Conservation (phyloP, 2,888 invertebrate species). For the Diarsia mendica region DNA sequence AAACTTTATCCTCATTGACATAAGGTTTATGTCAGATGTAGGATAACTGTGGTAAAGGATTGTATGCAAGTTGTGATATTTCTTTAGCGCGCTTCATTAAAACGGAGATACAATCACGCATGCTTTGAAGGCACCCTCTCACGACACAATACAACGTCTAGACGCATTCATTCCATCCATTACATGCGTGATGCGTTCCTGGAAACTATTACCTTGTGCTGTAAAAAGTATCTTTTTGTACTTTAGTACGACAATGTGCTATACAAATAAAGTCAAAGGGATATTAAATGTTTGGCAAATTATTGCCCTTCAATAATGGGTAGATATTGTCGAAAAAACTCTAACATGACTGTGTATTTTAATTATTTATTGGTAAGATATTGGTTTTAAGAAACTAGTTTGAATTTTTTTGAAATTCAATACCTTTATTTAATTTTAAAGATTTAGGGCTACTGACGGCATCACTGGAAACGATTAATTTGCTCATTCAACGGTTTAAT, state of each 20-base stretch:
- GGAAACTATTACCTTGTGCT: conserved; percentile 51
- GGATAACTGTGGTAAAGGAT: background rate
- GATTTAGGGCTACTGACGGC: too few species aligned
- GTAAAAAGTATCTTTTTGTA: conserved; percentile 45
- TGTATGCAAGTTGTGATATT: conserved; percentile 46
- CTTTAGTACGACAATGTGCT: conserved; percentile 28
- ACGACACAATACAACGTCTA: conserved; percentile 79
- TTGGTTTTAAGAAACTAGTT: too few species aligned
- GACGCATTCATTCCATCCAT: conserved; percentile 74
- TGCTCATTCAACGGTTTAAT: too few species aligned
- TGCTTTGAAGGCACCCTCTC: conserved; percentile 56
- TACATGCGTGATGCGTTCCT: conserved; percentile 54
- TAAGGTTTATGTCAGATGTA: background rate
- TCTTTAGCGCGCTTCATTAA: conserved; percentile 59
- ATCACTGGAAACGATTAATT: too few species aligned
- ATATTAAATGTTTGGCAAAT: background rate
- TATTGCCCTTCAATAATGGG: background rate
- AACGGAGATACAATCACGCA: conserved; percentile 66
- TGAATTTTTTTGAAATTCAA: too few species aligned
- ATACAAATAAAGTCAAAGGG: background rate
- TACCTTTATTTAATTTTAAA: too few species aligned
- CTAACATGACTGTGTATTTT: too few species aligned
- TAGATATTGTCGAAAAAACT: too few species aligned
- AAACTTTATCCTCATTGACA: background rate
- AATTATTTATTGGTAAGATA: too few species aligned